Evolutionary conservation across 92 coral and sea anemone species (phyloP).

Genomic region (Pocillopora meandrina): DNA sequence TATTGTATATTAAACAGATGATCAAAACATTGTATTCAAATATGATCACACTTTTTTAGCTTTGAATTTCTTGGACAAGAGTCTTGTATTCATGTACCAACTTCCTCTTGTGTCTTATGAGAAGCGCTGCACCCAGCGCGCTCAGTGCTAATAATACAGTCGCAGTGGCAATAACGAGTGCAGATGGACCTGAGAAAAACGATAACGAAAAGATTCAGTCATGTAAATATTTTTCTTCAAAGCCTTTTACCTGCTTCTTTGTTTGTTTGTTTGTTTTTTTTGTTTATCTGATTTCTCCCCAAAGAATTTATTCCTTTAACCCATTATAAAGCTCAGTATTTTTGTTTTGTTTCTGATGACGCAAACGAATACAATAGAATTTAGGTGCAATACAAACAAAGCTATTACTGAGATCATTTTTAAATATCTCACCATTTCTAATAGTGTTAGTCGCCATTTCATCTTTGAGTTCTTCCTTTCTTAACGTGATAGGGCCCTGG

Average conservation of each 20-base stretch:
- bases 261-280: too few relatives aligned
- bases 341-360: too few relatives aligned
- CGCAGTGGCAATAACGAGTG: background rate
- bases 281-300: too few relatives aligned
- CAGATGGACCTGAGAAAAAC: constrained; percentile 14
- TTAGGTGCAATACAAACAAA: background rate
- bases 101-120: constrained; percentile 10
- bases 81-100: constrained; percentile 9
- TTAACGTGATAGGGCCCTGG: constrained; percentile 37
- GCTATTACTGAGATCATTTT: background rate
- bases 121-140: constrained; percentile 3
- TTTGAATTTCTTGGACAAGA: constrained; percentile 26
- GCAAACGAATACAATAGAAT: too few relatives aligned
- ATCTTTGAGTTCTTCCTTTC: background rate
- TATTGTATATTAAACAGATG: background rate
- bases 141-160: constrained; percentile 17
- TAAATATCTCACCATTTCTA: background rate
- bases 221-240: too few relatives aligned
- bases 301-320: too few relatives aligned
- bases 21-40: too few relatives aligned
- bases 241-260: too few relatives aligned
- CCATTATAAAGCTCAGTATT: too few relatives aligned
- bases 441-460: background rate
- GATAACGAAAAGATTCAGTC: background rate
- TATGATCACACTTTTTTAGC: background rate